These are phyloP conservation scores for Operophtera brumata DNA, from an alignment of 2,888 invertebrate species.

Conservation along the genomic window DNA sequence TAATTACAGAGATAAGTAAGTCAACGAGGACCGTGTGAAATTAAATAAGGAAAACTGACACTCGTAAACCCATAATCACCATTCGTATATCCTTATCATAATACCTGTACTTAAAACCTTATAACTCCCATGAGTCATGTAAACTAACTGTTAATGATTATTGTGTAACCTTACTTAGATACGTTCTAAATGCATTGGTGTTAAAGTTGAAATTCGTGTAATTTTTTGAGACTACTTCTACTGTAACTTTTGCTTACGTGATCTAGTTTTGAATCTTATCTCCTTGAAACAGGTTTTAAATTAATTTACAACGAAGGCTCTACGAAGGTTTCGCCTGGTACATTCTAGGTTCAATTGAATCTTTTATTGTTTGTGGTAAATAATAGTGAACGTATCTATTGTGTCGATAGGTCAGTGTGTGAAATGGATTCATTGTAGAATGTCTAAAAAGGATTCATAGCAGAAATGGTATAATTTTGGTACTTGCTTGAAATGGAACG, in stretches of 20 bases:
- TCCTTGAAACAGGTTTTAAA: neutral
- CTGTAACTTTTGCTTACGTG: neutral
- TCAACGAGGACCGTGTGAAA: constrained; percentile 10
- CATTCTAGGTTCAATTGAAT: constrained; percentile 10
- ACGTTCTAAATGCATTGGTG: neutral
- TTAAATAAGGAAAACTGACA: constrained; percentile 10
- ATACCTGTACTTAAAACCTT: constrained; percentile 12
- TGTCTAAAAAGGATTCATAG: no score
- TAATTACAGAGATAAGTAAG: neutral
- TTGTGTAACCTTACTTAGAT: constrained; percentile 3
- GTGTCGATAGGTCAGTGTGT: constrained; percentile 7
- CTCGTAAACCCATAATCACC: constrained; percentile 1
- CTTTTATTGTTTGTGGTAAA: constrained; percentile 14
- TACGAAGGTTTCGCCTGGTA: neutral
- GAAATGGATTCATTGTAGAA: constrained; percentile 7
- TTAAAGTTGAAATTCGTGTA: constrained; percentile 5
- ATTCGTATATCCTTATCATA: constrained; percentile 4
- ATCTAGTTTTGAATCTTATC: neutral
- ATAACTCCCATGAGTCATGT: constrained; percentile 9
- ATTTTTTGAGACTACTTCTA: neutral
- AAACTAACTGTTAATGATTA: constrained; percentile 16
- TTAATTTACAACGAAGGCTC: neutral
- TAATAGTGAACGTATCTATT: constrained; percentile 16
- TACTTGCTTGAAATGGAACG: no score
- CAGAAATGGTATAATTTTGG: neutral